phyloP scores from a whole-genome alignment of 2,113 vertebrate species.

The Epinephelus fuscoguttatus region DNA sequence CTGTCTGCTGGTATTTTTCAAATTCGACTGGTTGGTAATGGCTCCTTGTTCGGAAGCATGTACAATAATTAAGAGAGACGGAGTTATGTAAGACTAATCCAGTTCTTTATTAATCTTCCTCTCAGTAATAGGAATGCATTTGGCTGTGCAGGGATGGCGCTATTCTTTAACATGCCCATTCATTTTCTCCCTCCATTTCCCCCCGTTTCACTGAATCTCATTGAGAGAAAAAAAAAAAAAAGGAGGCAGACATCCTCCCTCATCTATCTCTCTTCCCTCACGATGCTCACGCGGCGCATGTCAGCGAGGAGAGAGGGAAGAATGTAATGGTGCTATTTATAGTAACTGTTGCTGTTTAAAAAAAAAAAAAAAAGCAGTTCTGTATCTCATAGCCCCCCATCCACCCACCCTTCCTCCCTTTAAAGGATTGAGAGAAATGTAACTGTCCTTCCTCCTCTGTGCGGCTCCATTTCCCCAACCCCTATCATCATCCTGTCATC shows the following conservation, averaged over 20 bases:
- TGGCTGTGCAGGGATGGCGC: constrained; percentile 5
- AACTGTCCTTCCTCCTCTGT: constrained; percentile 31
- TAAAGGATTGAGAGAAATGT: constrained; percentile 21
- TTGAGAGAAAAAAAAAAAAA: constrained; percentile 43
- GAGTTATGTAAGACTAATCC: constrained; percentile 19
- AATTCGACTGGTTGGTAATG: constrained; percentile 24
- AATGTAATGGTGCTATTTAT: constrained; percentile 83
- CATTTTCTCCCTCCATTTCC: constrained; percentile 38
- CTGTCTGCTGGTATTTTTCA: not conserved
- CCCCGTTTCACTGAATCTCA: constrained; percentile 39
- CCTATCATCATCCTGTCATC: constrained; percentile 53
- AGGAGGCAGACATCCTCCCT: constrained; percentile 41
- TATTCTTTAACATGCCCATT: constrained; percentile 52
- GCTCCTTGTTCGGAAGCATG: constrained; percentile 14
- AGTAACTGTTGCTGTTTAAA: constrained; percentile 73
- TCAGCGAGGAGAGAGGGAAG: constrained; percentile 60
- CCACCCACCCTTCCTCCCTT: constrained; percentile 9
- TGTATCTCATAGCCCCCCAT: constrained; percentile 30
- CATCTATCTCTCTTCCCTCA: constrained; percentile 40
- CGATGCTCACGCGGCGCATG: constrained; percentile 67
- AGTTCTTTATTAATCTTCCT: constrained; percentile 29
- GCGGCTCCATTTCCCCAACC: constrained; percentile 8
- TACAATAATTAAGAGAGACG: constrained; percentile 30
- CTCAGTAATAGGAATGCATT: constrained; percentile 12
- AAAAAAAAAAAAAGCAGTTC: constrained; percentile 28